Evolutionary conservation across 2,113 vertebrate genomes (phyloP).

Genomic region (Solea senegalensis): DNA sequence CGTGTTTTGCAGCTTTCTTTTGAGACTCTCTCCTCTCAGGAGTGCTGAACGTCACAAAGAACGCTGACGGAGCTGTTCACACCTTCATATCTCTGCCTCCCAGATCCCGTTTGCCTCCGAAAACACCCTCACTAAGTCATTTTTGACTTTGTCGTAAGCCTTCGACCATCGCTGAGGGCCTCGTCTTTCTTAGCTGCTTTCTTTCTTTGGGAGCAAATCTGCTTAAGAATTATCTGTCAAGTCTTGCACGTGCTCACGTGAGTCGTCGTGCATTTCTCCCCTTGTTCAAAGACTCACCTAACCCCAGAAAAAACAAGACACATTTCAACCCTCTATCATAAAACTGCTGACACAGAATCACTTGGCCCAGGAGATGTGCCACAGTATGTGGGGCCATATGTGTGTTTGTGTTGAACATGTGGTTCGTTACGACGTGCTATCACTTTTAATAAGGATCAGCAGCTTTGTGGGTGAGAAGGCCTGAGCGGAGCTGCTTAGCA

Average conservation of each 20-base stretch:
- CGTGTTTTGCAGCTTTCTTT: slow-evolving; percentile 2
- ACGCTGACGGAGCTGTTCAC: slow-evolving; percentile 16
- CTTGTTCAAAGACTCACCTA: slow-evolving; percentile 13
- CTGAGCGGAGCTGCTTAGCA: slow-evolving; percentile 56
- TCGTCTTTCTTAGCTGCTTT: slow-evolving; percentile 50
- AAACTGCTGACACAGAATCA: slow-evolving; percentile 7
- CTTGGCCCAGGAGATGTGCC: neutral
- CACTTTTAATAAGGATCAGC: slow-evolving; percentile 59
- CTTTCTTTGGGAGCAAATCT: slow-evolving; percentile 39
- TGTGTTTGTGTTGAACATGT: slow-evolving; percentile 12
- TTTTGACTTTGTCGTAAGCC: slow-evolving; percentile 30
- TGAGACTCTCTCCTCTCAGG: slow-evolving; percentile 17
- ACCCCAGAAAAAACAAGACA: neutral
- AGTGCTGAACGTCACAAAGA: neutral
- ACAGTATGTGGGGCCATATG: neutral
- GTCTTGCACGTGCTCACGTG: slow-evolving; percentile 27
- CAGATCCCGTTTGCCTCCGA: slow-evolving; percentile 18
- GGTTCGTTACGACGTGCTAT: slow-evolving; percentile 40
- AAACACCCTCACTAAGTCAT: slow-evolving; percentile 39
- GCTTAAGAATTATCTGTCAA: slow-evolving; percentile 51
- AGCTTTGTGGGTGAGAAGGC: slow-evolving; percentile 32
- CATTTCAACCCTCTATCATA: neutral
- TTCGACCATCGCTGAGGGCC: slow-evolving; percentile 16
- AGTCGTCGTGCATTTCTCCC: neutral
- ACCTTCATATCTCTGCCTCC: slow-evolving; percentile 28